A percentile compares a stretch with the other conserved stretches of the same genome.
Evolutionary conservation across 2,797 vertebrate genomes (phyloP).

Genomic region (Tokudaia tokunoshimensis): DNA sequence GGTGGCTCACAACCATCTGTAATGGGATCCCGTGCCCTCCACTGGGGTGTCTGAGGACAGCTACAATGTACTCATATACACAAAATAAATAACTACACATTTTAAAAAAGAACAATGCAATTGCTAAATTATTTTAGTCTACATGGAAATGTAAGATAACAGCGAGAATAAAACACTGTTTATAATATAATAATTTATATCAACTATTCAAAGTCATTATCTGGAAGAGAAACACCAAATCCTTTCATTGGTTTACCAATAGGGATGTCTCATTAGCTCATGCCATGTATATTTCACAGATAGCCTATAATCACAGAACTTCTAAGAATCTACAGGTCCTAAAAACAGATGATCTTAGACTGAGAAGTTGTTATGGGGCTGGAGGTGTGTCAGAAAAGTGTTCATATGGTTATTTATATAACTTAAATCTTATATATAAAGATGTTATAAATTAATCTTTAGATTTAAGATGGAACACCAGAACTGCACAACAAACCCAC

Average conservation of each 20-base stretch:
- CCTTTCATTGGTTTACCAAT: background rate
- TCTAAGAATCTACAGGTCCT: background rate
- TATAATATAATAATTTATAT: conserved; percentile 37
- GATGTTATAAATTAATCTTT: background rate
- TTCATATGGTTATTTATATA: background rate
- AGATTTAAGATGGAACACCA: background rate
- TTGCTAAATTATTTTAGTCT: conserved; percentile 63
- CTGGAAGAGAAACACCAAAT: background rate
- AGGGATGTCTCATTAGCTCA: conserved; percentile 42
- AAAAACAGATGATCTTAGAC: background rate
- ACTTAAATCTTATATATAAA: background rate
- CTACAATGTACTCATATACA: background rate
- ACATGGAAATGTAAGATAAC: conserved; percentile 64
- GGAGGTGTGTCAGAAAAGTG: background rate
- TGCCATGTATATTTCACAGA: conserved; percentile 18
- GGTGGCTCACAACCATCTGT: background rate
- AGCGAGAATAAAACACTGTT: conserved; percentile 27
- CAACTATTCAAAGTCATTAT: conserved; percentile 23
- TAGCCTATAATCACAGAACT: background rate
- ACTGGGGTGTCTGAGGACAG: background rate
- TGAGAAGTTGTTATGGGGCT: background rate
- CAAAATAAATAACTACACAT: background rate
- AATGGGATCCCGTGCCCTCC: background rate
- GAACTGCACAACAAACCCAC: background rate
- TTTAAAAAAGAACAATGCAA: background rate